These are phyloP conservation scores for Furnarius figulus DNA, from an alignment of 2,113 vertebrate species.

Conservation along the genomic window DNA sequence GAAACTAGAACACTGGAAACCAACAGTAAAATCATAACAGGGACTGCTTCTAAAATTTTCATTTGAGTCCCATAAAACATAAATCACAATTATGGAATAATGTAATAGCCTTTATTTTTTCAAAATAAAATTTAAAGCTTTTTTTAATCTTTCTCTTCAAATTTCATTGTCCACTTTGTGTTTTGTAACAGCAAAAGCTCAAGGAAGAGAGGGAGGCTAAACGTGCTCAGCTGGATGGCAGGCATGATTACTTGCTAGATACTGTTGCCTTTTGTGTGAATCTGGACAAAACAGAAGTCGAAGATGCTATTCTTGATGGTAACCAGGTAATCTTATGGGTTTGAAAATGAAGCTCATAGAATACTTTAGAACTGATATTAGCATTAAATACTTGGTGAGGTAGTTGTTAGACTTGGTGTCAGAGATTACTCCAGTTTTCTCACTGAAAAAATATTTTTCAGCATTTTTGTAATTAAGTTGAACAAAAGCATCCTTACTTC, in stretches of 20 bases:
- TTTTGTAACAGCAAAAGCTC: slow-evolving; percentile 86
- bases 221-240: slow-evolving; percentile 83
- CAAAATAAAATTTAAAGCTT: background rate
- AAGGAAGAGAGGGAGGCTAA: slow-evolving; percentile 92
- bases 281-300: slow-evolving; percentile 85
- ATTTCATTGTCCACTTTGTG: background rate
- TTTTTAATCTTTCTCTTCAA: background rate
- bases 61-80: background rate
- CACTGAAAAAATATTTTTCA: background rate
- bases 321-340: slow-evolving; percentile 77
- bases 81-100: background rate
- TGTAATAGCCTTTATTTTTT: background rate
- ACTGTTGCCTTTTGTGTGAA: slow-evolving; percentile 84
- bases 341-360: background rate
- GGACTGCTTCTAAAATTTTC: background rate
- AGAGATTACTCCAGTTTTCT: background rate
- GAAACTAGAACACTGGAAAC: background rate
- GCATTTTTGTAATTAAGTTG: background rate
- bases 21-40: background rate
- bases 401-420: background rate
- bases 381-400: background rate
- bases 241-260: slow-evolving; percentile 87
- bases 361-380: background rate
- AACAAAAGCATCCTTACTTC: background rate
- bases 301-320: slow-evolving; percentile 90